Evolutionary conservation across 2,797 vertebrate species (phyloP), one percentile per base, ranked within the genome.

Genomic region (Lycodopsis pacificus): DNA sequence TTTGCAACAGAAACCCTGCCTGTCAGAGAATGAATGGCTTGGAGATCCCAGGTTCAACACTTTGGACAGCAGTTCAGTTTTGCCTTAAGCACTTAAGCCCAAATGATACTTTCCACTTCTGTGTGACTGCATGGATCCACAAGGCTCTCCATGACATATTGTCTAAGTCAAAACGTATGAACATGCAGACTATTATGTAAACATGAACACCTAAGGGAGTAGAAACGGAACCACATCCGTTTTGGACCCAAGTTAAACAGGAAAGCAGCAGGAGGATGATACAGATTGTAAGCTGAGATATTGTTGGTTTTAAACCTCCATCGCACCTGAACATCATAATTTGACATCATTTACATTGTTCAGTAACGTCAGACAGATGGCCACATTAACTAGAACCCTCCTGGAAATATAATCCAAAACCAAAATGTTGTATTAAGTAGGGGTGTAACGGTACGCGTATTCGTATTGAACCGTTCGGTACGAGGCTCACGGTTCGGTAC

Each of bases 211-310:
- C 54, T 38, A n/a, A 44, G 12, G 19, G 56, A 49, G 20, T 49
- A 27, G 27, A 15, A n/a, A 22, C 25, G 32, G 58, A 63, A 57
- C 13, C 34, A 19, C 6, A 27, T 49, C 15, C 5, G 0, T 59
- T 46, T 67, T 34, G 13, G 11, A 56, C 38, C 11, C 49, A 25
- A 56, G 42, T 25, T 56, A 14, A 56, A 20, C 38, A 65, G 36
- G 13, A 62, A 66, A 19, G 36, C 49, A 69, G 57, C 49, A 69
- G 57, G 36, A 46, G 17, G 54, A 61, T 51, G 44, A 67, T 53
- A 34, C 30, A 32, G 46, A 48, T 7, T 57, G 25, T 19, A 57
- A 19, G 19, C 7, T 46, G 44, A 46, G 17, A 15, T 15, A 46
- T 46, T 56, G 53, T 17, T 30, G 15, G 53, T 56, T 17, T 56